These are phyloP conservation scores for Phyllotis vaccarum DNA, from an alignment of 2,797 vertebrate species.

Conservation along the genomic window DNA sequence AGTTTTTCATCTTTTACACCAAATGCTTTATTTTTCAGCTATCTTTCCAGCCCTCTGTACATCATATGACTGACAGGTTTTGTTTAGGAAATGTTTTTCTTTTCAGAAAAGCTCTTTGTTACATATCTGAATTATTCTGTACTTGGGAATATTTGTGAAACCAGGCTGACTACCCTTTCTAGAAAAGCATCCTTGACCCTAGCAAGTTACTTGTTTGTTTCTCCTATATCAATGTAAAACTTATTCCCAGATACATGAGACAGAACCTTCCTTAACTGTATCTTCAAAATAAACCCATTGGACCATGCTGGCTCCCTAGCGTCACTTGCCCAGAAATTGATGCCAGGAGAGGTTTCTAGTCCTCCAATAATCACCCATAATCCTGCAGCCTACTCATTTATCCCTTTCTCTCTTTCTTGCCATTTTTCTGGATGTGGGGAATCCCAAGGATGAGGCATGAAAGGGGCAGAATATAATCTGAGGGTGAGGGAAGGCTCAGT, in stretches of 20 bases:
- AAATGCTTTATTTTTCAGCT: background rate
- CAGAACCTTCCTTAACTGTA: background rate
- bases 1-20: background rate
- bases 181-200: background rate
- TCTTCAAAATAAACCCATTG: background rate
- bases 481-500: too few relatives aligned
- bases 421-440: background rate
- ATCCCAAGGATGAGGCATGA: background rate
- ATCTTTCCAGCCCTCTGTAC: background rate
- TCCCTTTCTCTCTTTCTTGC: background rate
- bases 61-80: background rate
- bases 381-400: background rate
- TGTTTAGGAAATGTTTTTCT: background rate
- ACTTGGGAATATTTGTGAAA: constrained; percentile 29
- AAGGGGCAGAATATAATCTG: background rate
- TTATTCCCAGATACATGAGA: background rate
- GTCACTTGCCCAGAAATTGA: background rate
- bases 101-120: background rate
- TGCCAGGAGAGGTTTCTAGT: background rate
- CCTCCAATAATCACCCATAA: background rate
- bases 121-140: background rate
- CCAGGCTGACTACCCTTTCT: background rate
- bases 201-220: background rate
- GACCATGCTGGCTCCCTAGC: background rate
- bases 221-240: background rate